Base-by-base conservation (phyloP, 2,888 invertebrate genomes). In the Helleia helle region DNA sequence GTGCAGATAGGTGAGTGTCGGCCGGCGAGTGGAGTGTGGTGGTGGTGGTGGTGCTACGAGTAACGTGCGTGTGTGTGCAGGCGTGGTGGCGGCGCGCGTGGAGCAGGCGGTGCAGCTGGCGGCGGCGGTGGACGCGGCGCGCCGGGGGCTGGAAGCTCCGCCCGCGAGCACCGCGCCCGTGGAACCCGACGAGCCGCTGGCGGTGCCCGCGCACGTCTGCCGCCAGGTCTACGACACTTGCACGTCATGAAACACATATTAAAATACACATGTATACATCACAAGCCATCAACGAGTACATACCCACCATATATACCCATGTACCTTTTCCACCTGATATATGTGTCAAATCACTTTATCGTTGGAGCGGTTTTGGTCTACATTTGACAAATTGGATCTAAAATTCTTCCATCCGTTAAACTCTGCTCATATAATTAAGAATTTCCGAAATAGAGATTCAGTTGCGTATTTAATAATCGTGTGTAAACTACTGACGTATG, bases 61-160 rank as follows among this genome's bases (percentile, higher is more conserved):
- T 30, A 13, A 30, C 11, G 18, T 6, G 25, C 18, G 24, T 4
- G 31, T 28, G 12, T 17, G 36, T 7, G 15, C 42, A 46, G 47
- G 51, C 5, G 48, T 51, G 36, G 54, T 49, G 17, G 49, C 44
- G 27, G 30, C 40, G 17, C 30, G 41, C 12, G 49, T 48, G 28
- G 49, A 46, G 43, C 38, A 22, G 4, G 54, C 45, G n/a, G 41
- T 38, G 34, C 41, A 37, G 30, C 42, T 53, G 43, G 48, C 46
- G 31, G 52, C 51, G 25, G 54, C 51, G n/a, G 50, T 51, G 29
- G 47, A 47, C 5, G 49, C 46, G 9, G 52, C 48, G 29, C 43
- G 44, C 43, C 38, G 44, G 25, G 44, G 42, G 9, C 36, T 27
- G 11, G 34, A 25, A 25, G 40, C 46, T 54, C 15, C 46, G 45